phyloP scores from a whole-genome alignment of 2,888 invertebrate genomes.

The Himalopsyche tibetana region DNA sequence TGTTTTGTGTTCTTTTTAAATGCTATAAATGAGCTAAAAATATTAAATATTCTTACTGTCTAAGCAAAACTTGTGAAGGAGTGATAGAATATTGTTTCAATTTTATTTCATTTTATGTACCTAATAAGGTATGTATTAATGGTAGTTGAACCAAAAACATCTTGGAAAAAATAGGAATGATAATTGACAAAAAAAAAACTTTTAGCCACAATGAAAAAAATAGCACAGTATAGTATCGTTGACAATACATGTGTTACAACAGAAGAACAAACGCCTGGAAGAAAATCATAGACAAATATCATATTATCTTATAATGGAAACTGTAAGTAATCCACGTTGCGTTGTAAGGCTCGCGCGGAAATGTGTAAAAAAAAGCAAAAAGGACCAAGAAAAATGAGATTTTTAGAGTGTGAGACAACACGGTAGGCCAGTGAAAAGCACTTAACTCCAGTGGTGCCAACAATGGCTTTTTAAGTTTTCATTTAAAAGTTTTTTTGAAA shows the following conservation, averaged over 20 bases:
- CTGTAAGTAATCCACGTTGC: conserved; percentile 28
- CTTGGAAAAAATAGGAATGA: no score
- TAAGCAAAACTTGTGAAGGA: no score
- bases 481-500: no score
- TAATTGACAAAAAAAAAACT: no score
- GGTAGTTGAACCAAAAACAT: no score
- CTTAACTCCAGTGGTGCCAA: conserved; percentile 32
- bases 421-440: conserved; percentile 27
- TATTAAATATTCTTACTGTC: no score
- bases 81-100: no score
- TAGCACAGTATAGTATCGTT: background rate
- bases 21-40: no score
- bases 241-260: background rate
- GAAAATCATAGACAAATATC: conserved; percentile 5
- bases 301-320: conserved; percentile 39
- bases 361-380: conserved; percentile 21
- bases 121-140: no score
- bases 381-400: conserved; percentile 9
- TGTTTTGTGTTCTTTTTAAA: no score
- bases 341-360: background rate
- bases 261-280: background rate
- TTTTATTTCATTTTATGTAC: no score
- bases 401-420: conserved; percentile 33
- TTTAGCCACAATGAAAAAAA: background rate
- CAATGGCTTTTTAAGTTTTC: no score